Base-by-base conservation (phyloP, 2,113 vertebrate species). In the Trichomycterus rosablanca region DNA sequence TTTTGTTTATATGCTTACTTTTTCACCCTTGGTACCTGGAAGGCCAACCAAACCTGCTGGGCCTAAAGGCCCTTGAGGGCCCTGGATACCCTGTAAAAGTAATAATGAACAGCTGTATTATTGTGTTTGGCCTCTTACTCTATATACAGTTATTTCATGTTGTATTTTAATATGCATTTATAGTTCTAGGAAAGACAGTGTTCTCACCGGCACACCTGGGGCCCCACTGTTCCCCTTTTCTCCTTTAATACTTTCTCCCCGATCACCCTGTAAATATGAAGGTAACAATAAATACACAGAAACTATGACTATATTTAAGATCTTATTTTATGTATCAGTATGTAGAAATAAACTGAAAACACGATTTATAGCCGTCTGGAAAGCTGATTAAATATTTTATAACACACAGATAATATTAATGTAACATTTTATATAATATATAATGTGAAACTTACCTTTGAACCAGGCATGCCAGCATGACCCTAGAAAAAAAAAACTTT, bases 21-120 rank as follows among this genome's bases (percentile, higher is more conserved):
- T 76, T 54, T 76, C 74, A 16, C 74, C 74, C 19, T 76, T 76
- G n/a, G 67, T 50, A 26, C 74, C 74, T 7, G 74, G 74, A 19
- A 76, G 67, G 7, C 74, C 74, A 24, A 68, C 61, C 53, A 76
- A 70, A 16, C 74, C 74, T 24, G 63, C 37, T 20, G 59, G 46
- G 22, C 70, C 70, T 10, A 19, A 35, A 19, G 53, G 42, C 8
- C 70, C 70, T n/a, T 63, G 45, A 18, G 40, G 40, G 14, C 74
- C 74, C 5, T 37, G 60, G 11, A 28, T 4, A 11, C 74, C 74
- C 70, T 76, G 26, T 28, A 53, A 67, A 54, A 52, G 3, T n/a
- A n/a, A n/a, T n/a, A n/a, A n/a, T n/a, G n/a, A n/a, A n/a, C 18
- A 67, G 34, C 35, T 59, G 14, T 20, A 42, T 10, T 24, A 24